Evolutionary conservation across 2,888 invertebrate genomes (phyloP).

Genomic region (Parnassius mnemosyne): DNA sequence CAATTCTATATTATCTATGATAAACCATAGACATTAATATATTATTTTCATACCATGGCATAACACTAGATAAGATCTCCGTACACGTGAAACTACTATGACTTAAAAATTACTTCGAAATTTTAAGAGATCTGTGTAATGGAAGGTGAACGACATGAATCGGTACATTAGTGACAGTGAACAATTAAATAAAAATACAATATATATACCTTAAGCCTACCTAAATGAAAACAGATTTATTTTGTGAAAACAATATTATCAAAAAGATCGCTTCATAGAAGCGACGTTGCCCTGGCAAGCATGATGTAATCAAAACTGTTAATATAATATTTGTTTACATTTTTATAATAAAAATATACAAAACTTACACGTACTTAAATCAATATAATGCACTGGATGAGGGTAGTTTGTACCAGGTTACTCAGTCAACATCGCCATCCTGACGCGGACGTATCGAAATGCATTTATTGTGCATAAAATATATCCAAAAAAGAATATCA

Average conservation of each 20-base stretch:
- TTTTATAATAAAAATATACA: slow-evolving; percentile 64
- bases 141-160: slow-evolving; percentile 43
- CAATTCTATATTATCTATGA: slow-evolving; percentile 67
- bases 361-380: slow-evolving; percentile 67
- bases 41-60: slow-evolving; percentile 49
- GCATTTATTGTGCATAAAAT: slow-evolving; percentile 65
- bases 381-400: slow-evolving; percentile 71
- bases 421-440: slow-evolving; percentile 54
- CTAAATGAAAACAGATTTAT: slow-evolving; percentile 32
- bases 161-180: slow-evolving; percentile 33
- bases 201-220: slow-evolving; percentile 40
- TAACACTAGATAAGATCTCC: slow-evolving; percentile 47
- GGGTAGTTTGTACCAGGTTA: slow-evolving; percentile 70
- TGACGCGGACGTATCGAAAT: slow-evolving; percentile 58
- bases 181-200: slow-evolving; percentile 44
- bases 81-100: slow-evolving; percentile 34
- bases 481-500: slow-evolving; percentile 48
- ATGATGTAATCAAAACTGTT: slow-evolving; percentile 45
- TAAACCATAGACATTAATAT: slow-evolving; percentile 70
- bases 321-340: slow-evolving; percentile 59
- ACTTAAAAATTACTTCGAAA: slow-evolving; percentile 49
- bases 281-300: slow-evolving; percentile 64
- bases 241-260: slow-evolving; percentile 37
- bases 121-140: slow-evolving; percentile 65
- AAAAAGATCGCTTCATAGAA: slow-evolving; percentile 68